Conservation (phyloP, 2,113 vertebrate genomes). For the Anolis carolinensis region DNA sequence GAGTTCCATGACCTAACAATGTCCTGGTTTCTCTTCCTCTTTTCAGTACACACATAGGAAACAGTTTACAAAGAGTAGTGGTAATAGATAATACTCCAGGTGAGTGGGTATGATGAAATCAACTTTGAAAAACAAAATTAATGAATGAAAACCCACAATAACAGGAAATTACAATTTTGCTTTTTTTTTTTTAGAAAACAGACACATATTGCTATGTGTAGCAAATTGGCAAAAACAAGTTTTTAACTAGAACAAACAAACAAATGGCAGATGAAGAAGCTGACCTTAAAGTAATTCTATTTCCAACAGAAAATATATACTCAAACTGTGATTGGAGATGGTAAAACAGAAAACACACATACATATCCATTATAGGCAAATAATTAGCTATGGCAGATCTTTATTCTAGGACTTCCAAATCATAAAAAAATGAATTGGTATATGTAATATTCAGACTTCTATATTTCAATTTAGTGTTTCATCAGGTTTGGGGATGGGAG, state of each 20-base stretch:
- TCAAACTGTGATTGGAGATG: background rate
- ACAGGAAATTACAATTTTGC: background rate
- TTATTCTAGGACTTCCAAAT: background rate
- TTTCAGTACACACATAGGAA: background rate
- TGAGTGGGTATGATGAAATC: background rate
- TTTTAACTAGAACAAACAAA: background rate
- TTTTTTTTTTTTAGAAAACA: background rate
- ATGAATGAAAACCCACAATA: background rate
- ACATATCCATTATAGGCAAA: background rate
- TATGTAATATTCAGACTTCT: background rate
- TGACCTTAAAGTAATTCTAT: background rate
- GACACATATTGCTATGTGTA: background rate
- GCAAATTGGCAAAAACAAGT: background rate
- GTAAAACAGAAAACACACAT: no score
- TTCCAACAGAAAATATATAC: background rate
- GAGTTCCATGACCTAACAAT: background rate
- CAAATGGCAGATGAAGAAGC: slow-evolving; percentile 2
- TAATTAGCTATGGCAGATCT: background rate
- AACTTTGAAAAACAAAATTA: background rate
- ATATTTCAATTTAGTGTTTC: background rate
- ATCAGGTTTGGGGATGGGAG: background rate
- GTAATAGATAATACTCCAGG: background rate
- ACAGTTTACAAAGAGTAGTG: background rate
- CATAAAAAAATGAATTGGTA: background rate
- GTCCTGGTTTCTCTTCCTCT: background rate